Evolutionary conservation across 2,888 invertebrate genomes (phyloP).

Genomic region (Lissocephala sabroskyi): DNA sequence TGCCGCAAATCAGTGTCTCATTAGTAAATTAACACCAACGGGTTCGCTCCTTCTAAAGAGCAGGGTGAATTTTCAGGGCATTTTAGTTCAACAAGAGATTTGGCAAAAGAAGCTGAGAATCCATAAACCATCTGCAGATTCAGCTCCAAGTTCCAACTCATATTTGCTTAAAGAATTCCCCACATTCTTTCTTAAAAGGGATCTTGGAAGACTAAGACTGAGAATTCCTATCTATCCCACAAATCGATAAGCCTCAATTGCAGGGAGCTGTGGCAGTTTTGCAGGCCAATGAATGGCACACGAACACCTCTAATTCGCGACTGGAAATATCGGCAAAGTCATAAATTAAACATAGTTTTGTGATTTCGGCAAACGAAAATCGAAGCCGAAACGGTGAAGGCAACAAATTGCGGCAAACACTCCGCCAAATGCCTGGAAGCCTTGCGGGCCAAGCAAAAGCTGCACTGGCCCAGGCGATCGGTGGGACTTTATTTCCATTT

Average conservation of each 20-base stretch:
- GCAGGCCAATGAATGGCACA: conserved; percentile 38
- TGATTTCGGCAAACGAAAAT: conserved; percentile 3
- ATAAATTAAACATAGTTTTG: conserved; percentile 71
- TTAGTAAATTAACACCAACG: conserved; percentile 65
- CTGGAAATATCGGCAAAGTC: conserved; percentile 64
- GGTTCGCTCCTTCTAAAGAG: too few species aligned
- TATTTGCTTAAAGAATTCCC: too few species aligned
- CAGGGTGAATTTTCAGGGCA: too few species aligned
- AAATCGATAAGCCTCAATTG: conserved; percentile 3
- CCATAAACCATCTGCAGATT: too few species aligned
- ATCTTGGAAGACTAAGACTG: too few species aligned
- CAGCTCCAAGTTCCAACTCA: too few species aligned
- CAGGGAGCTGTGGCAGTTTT: conserved; percentile 11
- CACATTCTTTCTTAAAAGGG: too few species aligned
- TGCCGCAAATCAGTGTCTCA: conserved; percentile 56
- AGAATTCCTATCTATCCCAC: too few species aligned
- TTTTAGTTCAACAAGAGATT: too few species aligned
- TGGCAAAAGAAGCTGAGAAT: too few species aligned
- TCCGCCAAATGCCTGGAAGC: conserved; percentile 23
- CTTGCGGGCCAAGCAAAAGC: not conserved
- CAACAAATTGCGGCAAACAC: conserved; percentile 44
- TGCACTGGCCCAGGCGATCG: conserved; percentile 44
- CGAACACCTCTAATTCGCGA: conserved; percentile 36
- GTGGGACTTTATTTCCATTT: conserved; percentile 10
- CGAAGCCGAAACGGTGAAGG: conserved; percentile 31